Conservation (phyloP, 2,113 vertebrate genomes). For the Trematomus loennbergii region DNA sequence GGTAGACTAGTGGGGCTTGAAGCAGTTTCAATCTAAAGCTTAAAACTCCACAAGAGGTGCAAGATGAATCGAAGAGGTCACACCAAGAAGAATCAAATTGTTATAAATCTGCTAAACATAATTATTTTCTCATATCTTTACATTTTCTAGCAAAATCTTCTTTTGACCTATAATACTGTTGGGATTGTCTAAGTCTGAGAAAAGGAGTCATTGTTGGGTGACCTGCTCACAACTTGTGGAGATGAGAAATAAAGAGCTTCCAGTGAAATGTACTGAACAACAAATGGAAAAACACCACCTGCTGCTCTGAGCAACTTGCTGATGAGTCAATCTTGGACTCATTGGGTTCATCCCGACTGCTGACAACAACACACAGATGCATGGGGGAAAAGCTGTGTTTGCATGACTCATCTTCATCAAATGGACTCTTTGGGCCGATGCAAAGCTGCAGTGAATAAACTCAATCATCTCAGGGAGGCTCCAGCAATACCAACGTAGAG, state of each 20-base stretch:
- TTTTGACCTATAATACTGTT: too few species aligned
- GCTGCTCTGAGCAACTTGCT: background rate
- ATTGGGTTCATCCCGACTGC: background rate
- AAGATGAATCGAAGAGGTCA: too few species aligned
- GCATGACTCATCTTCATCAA: conserved; percentile 5
- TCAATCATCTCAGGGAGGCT: background rate
- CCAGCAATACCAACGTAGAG: background rate
- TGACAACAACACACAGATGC: background rate
- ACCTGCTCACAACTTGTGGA: too few species aligned
- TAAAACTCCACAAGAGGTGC: too few species aligned
- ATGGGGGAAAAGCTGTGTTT: background rate
- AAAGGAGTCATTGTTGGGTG: too few species aligned
- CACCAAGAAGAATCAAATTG: too few species aligned
- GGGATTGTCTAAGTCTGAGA: too few species aligned
- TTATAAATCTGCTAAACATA: too few species aligned
- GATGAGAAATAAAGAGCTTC: background rate
- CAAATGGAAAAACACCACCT: conserved; percentile 14
- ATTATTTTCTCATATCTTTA: too few species aligned
- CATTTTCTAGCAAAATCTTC: too few species aligned
- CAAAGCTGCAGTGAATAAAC: background rate
- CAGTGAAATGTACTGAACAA: background rate
- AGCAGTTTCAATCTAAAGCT: too few species aligned
- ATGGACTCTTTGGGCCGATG: background rate
- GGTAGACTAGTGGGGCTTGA: too few species aligned
- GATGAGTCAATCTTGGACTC: background rate